Evolutionary conservation across 2,888 invertebrate genomes (phyloP), one percentile per base, ranked within the genome.

Genomic region (Eumerus sabulonum): DNA sequence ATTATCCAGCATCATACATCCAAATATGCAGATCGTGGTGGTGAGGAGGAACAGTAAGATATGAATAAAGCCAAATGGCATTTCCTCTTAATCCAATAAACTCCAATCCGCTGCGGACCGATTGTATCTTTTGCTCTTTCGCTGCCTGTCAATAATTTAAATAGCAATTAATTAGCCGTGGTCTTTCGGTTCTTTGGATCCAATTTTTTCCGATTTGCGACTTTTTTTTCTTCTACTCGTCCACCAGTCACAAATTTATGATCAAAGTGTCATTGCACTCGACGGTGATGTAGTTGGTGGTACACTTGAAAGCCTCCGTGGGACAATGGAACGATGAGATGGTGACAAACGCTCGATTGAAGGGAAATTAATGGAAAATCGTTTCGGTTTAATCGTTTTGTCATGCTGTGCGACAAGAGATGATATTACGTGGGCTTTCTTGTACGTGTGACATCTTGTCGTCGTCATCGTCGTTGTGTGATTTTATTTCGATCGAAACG

Each of bases 121-220:
- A 77, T 77, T 66, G 62, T 73, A 77, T 77, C 72, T 60, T 63
- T 63, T 45, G 62, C 19, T 48, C 48, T 68, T 63, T 59, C 60
- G 59, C 51, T 62, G 51, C 54, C 67, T 79, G 79, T 79, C 79
- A 74, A 74, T 79, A 79, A 74, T 79, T 79, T 74, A 79, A 79
- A 79, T 79, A 74, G 48, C 74, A 79, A 79, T 79, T 79, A 79
- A 79, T 79, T 79, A 74, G 74, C 47, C 53, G 53, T 79, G 53
- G 63, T 42, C 45, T 59, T 59, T 11, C 16, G 27, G 64, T 12
- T 27, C 48, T 47, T 5, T 42, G 12, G 50, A 11, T 17, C 18
- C 5, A 42, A n/a, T 50, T 51, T 45, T 38, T 35, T 38, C 40
- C 5, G 3, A 40, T n/a, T 9, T 48, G 13, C n/a, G n/a, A n/a